Base-by-base conservation (phyloP, 2,797 vertebrate genomes). In the Hylomyscus alleni region DNA sequence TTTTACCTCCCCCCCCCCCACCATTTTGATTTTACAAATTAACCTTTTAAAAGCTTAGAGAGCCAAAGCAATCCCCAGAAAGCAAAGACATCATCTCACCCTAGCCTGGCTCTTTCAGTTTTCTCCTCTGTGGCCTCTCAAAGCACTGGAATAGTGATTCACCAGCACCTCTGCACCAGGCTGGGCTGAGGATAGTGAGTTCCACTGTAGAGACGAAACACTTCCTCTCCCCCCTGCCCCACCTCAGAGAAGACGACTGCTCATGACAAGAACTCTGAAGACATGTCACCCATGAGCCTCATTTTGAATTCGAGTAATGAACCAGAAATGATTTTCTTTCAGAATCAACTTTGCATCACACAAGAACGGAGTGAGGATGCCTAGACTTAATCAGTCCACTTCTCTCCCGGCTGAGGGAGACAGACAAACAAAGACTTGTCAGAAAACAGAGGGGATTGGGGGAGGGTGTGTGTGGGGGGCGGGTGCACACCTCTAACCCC, bases 11-110 rank as follows among this genome's bases (percentile, higher is more conserved):
- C 31, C 75, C 72, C 31, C 75, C 56, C 10, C 15, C 10, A n/a
- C 56, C 52, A 29, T 85, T 40, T 34, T 37, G 14, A 44, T 37
- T 85, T 85, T 40, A 62, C 52, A 89, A 88, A 85, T 81, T 44
- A 73, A 62, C 6, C 22, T 90, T 58, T 89, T 78, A 72, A 69
- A 92, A 58, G 24, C n/a, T 92, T 69, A 75, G 60, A 86, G 73
- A 78, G 24, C 40, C 47, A 72, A 56, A 89, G 78, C 24, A 69
- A 54, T 69, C 65, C 93, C 89, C 88, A 96, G 82, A 88, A 82
- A 82, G 73, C 56, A 54, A 40, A 82, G 62, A 77, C 50, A 54
- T 19, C 1, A 1, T 9, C 65, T 20, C 19, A 0, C 81, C 22
- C 75, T 34, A 56, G 58, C 14, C 50, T n/a, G 9, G 0, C 20